Evolutionary conservation across 1,140 invertebrate species (phyloP).

Genomic region (Triops cancriformis): DNA sequence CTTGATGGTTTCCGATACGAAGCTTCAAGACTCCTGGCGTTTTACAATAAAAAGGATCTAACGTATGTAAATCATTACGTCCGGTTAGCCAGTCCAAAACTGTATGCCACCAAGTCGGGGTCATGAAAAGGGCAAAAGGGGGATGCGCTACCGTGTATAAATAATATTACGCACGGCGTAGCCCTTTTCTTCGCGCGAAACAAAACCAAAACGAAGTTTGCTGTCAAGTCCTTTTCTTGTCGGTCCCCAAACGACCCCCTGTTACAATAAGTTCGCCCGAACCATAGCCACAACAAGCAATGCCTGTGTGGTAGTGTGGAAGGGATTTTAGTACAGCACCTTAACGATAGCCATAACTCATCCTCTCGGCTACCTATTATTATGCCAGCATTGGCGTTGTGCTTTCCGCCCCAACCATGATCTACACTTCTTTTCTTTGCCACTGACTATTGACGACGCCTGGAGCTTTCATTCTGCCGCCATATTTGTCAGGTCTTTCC

Average conservation of each 20-base stretch:
- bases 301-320: neutral
- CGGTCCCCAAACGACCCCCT: neutral
- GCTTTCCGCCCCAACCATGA: neutral
- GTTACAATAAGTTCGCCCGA: neutral
- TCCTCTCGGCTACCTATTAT: neutral
- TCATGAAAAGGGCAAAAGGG: neutral
- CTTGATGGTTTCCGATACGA: neutral
- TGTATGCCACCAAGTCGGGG: neutral
- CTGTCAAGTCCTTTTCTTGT: neutral
- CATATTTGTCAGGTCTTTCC: neutral
- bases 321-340: neutral
- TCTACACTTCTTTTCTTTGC: neutral
- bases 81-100: neutral
- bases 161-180: neutral
- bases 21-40: neutral
- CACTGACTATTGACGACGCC: neutral
- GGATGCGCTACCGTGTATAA: neutral
- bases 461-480: neutral
- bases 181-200: neutral
- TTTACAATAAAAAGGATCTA: neutral
- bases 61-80: neutral
- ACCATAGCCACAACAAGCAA: neutral
- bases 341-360: constrained; percentile 10
- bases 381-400: neutral
- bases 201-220: neutral